Evolutionary conservation across 2,888 invertebrate species (phyloP).

Genomic region (Lasioglossum calceatum): DNA sequence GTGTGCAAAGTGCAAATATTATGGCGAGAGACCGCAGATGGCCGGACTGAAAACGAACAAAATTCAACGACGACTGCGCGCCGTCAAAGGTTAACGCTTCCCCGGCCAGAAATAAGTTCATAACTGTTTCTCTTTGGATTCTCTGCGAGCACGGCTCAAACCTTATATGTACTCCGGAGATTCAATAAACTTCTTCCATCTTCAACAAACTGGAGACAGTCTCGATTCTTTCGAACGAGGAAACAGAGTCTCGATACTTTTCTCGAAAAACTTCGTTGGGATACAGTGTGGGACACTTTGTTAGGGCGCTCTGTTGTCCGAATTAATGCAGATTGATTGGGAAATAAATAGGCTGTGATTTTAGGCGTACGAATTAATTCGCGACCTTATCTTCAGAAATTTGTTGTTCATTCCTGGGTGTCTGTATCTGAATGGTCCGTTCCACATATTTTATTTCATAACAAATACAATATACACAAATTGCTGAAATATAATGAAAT

Average conservation of each 20-base stretch:
- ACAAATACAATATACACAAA: too few species aligned
- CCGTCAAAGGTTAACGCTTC: conserved; percentile 51
- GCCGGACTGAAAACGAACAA: conserved; percentile 44
- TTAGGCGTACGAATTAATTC: too few species aligned
- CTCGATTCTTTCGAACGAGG: background rate
- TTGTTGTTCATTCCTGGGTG: too few species aligned
- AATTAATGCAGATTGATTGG: too few species aligned
- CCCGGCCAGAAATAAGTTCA: conserved; percentile 30
- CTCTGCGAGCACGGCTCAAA: background rate
- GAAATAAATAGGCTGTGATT: too few species aligned
- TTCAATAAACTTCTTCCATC: background rate
- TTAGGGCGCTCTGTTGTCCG: too few species aligned
- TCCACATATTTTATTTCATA: too few species aligned
- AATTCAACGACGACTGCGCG: conserved; percentile 2
- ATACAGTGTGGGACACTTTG: too few species aligned
- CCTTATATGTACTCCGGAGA: background rate
- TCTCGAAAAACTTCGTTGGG: background rate
- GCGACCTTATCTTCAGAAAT: too few species aligned
- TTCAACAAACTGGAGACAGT: background rate
- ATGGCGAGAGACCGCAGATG: conserved; percentile 46
- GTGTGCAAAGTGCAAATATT: conserved; percentile 49
- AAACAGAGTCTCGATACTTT: background rate
- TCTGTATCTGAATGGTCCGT: too few species aligned
- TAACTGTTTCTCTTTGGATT: conserved; percentile 25
- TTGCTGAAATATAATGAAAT: too few species aligned